Evolutionary conservation across 2,888 invertebrate genomes (phyloP).

Genomic region (Caenorhabditis doughertyi): DNA sequence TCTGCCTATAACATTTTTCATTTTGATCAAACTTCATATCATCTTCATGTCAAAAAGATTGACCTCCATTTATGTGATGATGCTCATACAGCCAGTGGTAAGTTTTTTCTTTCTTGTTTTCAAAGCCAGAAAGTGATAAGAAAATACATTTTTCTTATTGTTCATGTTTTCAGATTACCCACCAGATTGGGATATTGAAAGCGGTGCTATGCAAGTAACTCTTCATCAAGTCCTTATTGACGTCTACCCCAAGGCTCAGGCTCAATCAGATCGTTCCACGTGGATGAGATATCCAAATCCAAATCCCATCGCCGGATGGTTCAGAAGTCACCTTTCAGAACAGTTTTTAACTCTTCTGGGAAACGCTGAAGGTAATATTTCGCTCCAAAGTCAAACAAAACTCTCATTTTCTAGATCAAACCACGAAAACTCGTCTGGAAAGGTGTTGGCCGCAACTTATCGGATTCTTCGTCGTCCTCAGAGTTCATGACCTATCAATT

Average conservation of each 20-base stretch:
- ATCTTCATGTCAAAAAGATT: constrained; percentile 91
- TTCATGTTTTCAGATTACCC: constrained; percentile 76
- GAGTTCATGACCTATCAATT: constrained; percentile 85
- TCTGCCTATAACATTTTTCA: constrained; percentile 88
- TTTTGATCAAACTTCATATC: constrained; percentile 98
- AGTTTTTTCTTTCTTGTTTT: neutral
- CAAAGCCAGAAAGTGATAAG: too few species aligned
- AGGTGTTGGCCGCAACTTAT: constrained; percentile 78
- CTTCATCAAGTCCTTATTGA: constrained; percentile 85
- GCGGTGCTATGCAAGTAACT: constrained; percentile 94
- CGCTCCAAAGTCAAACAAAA: neutral
- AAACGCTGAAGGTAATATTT: constrained; percentile 11
- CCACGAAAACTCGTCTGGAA: constrained; percentile 72
- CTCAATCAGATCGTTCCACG: constrained; percentile 84
- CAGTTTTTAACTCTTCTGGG: constrained; percentile 48
- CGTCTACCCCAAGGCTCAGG: constrained; percentile 96
- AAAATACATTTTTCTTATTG: too few species aligned
- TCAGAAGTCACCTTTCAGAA: constrained; percentile 50
- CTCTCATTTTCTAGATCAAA: constrained; percentile 78
- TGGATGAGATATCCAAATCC: constrained; percentile 78
- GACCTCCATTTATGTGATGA: constrained; percentile 98
- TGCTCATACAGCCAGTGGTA: constrained; percentile 74
- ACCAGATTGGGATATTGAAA: constrained; percentile 85
- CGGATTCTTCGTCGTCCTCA: constrained; percentile 77
- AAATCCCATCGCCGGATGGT: constrained; percentile 75